Conservation (phyloP, 1,140 invertebrate genomes). For the Pararge aegeria region DNA sequence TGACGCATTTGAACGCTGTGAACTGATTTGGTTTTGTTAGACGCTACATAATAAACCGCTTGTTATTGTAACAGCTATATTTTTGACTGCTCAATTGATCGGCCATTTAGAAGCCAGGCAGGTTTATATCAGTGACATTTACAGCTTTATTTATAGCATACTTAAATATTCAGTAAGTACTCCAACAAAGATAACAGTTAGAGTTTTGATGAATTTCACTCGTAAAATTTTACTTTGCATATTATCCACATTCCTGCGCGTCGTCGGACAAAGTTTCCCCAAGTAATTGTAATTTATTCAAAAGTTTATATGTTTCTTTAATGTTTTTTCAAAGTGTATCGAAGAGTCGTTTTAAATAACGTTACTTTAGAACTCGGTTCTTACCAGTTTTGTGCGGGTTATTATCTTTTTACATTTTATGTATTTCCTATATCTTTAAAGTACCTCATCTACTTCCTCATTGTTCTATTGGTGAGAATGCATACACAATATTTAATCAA, state of each 20-base stretch:
- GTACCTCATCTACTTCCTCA: no score
- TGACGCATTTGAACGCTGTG: no score
- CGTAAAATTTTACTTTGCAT: conserved; percentile 39
- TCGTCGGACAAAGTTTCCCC: conserved; percentile 26
- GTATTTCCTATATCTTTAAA: no score
- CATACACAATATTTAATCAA: no score
- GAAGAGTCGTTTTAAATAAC: conserved; percentile 15
- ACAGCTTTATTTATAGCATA: conserved; percentile 27
- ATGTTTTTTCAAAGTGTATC: conserved; percentile 28
- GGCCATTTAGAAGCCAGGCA: no score
- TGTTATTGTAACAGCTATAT: no score
- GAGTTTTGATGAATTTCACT: conserved; percentile 29
- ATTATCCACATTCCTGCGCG: conserved; percentile 29
- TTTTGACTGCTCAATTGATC: no score
- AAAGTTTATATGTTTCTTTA: conserved; percentile 31
- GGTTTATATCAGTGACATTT: conserved; percentile 24
- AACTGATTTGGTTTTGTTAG: no score
- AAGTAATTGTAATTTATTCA: conserved; percentile 35
- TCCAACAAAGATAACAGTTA: conserved; percentile 26
- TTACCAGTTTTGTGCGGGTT: neutral
- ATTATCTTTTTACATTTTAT: neutral
- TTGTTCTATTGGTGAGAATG: no score
- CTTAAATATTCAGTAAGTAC: conserved; percentile 19
- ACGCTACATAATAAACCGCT: no score
- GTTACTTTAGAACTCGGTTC: conserved; percentile 4